Evolutionary conservation across 2,113 vertebrate species (phyloP), one percentile per base, ranked within the genome.

Genomic region (Antidorcas marsupialis): DNA sequence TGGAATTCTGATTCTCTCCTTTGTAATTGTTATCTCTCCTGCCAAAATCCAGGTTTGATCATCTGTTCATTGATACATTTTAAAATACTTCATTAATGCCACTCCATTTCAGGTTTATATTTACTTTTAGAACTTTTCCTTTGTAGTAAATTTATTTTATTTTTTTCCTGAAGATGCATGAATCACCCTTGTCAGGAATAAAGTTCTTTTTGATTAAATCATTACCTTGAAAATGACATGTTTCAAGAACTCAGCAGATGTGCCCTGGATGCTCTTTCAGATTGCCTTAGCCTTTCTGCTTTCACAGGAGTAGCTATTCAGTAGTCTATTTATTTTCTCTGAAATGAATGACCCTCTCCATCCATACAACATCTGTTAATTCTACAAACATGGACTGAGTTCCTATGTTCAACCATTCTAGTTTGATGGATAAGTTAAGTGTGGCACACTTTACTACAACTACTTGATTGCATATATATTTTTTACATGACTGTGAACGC

Each of bases 301-400:
- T 4, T 95, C 25, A 36, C 3, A 71, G 11, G 10, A 74, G 5
- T 14, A 3, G 9, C 9, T 86, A 33, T 47, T 2, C 7, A 50
- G n/a, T 2, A 9, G 23, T 64, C 17, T 74, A 43, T 6, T 13
- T 8, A 5, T 43, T 86, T 97, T 33, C 43, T 82, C 1, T 71
- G 21, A 92, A 84, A 74, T 39, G 8, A 89, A 28, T 14, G 19
- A 36, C 3, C 1, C 10, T 55, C 2, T 92, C 27, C 7, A 78
- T 36, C 4, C 25, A 59, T 2, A 64, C 0, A 33, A 6, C 0
- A 59, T 16, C 25, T 1, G 67, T 19, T 88, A 62, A 81, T 57
- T 59, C 17, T 27, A 39, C 33, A 94, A 84, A 62, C 28, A 71
- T 30, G 21, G 4, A 17, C 30, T 47, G n/a, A 39, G 10, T 78